phyloP scores from a whole-genome alignment of 2,113 vertebrate genomes.

The Hucho hucho region DNA sequence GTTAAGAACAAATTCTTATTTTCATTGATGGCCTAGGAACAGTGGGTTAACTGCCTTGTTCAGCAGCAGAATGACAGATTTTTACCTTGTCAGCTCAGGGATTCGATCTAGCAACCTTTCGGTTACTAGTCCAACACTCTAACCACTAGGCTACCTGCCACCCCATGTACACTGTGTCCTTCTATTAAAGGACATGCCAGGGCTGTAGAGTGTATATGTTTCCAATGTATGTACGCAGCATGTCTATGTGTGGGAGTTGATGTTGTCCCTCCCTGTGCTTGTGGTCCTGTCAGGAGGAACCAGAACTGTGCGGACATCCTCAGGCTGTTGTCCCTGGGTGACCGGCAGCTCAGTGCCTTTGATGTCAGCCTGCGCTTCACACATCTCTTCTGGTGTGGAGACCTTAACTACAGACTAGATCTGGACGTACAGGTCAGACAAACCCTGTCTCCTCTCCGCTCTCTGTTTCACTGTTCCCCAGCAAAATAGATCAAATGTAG shows the following conservation, averaged over 20 bases:
- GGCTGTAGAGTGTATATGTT: neutral
- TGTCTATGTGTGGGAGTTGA: neutral
- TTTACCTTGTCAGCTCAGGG: too few species aligned
- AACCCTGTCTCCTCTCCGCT: neutral
- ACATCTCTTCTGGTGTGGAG: slow-evolving; percentile 82
- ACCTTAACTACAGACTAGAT: slow-evolving; percentile 81
- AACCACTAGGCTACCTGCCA: too few species aligned
- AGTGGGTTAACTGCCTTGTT: too few species aligned
- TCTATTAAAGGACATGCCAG: neutral
- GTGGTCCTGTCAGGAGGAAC: slow-evolving; percentile 69
- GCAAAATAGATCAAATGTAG: neutral
- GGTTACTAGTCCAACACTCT: too few species aligned
- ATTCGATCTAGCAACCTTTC: too few species aligned
- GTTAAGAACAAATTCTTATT: too few species aligned
- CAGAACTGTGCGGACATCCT: slow-evolving; percentile 80
- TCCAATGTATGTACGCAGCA: slow-evolving; percentile 9
- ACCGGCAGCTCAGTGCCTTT: slow-evolving; percentile 73
- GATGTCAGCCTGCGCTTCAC: slow-evolving; percentile 79
- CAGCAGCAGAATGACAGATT: too few species aligned
- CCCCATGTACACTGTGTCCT: neutral
- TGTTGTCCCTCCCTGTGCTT: neutral
- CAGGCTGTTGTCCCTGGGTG: slow-evolving; percentile 74
- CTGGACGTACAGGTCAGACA: slow-evolving; percentile 74
- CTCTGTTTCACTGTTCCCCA: neutral
- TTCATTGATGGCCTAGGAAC: too few species aligned